Percentiles rank a stretch among this genome's conserved stretches.
phyloP scores from a whole-genome alignment of 2,888 invertebrate species.

The Lasioglossum marginatum region DNA sequence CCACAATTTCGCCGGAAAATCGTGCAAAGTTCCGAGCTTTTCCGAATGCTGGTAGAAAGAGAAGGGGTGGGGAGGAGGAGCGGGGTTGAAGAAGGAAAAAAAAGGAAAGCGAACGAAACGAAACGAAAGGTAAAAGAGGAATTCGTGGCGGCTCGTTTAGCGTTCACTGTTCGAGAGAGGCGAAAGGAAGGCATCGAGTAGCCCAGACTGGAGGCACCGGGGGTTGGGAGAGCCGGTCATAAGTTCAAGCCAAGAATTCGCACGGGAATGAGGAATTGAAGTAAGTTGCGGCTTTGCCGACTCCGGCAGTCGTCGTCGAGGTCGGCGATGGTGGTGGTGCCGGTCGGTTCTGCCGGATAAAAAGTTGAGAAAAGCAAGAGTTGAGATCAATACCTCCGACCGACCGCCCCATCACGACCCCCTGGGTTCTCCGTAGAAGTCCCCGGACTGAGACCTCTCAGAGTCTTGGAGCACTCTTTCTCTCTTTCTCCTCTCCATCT shows the following conservation, averaged over 20 bases:
- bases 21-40: slow-evolving; percentile 24
- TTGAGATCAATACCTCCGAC: slow-evolving; percentile 84
- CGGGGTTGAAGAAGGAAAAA: slow-evolving; percentile 41
- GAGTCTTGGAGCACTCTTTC: slow-evolving; percentile 51
- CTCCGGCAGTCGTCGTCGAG: slow-evolving; percentile 71
- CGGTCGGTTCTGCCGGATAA: slow-evolving; percentile 82
- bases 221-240: slow-evolving; percentile 76
- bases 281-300: slow-evolving; percentile 77
- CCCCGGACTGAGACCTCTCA: slow-evolving; percentile 72
- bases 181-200: slow-evolving; percentile 71
- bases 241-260: slow-evolving; percentile 82
- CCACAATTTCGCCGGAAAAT: slow-evolving; percentile 5
- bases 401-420: slow-evolving; percentile 73
- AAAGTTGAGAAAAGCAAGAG: slow-evolving; percentile 84
- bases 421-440: slow-evolving; percentile 71
- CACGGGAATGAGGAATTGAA: slow-evolving; percentile 83
- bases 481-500: slow-evolving; percentile 19
- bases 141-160: slow-evolving; percentile 75
- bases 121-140: slow-evolving; percentile 43
- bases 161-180: slow-evolving; percentile 70
- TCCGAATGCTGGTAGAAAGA: slow-evolving; percentile 25
- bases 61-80: slow-evolving; percentile 33
- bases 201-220: slow-evolving; percentile 52
- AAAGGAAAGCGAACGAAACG: slow-evolving; percentile 36
- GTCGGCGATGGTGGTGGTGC: slow-evolving; percentile 72